Base-by-base conservation (phyloP, 2,888 invertebrate species). In the Chelonus formosanus region DNA sequence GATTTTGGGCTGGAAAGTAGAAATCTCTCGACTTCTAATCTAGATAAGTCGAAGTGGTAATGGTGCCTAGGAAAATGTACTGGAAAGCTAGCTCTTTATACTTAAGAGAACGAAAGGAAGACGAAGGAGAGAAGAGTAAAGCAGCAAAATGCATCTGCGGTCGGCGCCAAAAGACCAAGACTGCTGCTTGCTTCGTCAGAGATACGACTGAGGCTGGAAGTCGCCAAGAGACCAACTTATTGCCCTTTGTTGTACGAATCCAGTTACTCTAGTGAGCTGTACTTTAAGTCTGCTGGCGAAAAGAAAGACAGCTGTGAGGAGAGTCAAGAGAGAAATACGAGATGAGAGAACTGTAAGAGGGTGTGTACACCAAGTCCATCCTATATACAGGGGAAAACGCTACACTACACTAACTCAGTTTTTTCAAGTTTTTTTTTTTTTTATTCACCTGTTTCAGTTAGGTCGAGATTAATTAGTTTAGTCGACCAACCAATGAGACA, bases 1-100 rank as follows among this genome's bases (percentile, higher is more conserved):
- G 52, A 48, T 52, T 61, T 61, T 44, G 34, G 53, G 53, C 20
- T 61, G 34, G 10, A 53, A 44, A 61, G 44, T 44, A 32, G 43
- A 31, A 43, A 40, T 52, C 44, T n/a, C 53, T 20, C 61, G 53
- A 48, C 45, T 43, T 55, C 43, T 60, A 45, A 66, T 66, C 61
- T 43, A 57, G 61, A 66, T 66, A 66, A 66, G 65, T 65, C 56
- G 50, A 10, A n/a, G 44, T 50, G 44, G 57, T 66, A 66, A 66
- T 66, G 61, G 61, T 56, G 35, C 50, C 52, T 7, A 20, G 56
- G 52, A 47, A 57, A 61, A 56, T 62, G 66, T 50, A 20, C 60
- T 60, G 36, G 52, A 61, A 66, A 61, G 57, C 56, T 45, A 36
- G 48, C 55, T 65, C 45, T 56, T 56, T 32, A 65, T 54, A 65